These are phyloP conservation scores for Tiphia femorata DNA, from an alignment of 2,888 invertebrate species.

Conservation along the genomic window DNA sequence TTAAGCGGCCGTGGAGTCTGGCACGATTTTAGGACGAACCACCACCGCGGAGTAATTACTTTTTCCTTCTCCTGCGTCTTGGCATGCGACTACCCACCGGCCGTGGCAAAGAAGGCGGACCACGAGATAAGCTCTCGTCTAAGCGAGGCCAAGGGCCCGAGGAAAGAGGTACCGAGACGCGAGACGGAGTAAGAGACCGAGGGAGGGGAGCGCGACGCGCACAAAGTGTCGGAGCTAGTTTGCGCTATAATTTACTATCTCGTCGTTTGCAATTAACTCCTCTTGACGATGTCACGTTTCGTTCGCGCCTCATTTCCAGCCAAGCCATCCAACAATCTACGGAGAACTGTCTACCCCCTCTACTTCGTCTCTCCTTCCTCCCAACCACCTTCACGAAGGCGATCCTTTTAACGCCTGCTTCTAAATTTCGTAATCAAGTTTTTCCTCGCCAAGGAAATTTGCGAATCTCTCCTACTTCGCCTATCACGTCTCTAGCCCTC, in stretches of 20 bases:
- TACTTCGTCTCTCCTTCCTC: no score
- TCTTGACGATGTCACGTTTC: slow-evolving; percentile 63
- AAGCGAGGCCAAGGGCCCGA: slow-evolving; percentile 11
- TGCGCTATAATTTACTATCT: slow-evolving; percentile 61
- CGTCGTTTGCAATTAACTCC: slow-evolving; percentile 64
- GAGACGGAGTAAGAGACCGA: slow-evolving; percentile 17
- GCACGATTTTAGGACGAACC: no score
- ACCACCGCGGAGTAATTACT: slow-evolving; percentile 16
- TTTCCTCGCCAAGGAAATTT: slow-evolving; percentile 60
- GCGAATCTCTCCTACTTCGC: slow-evolving; percentile 48
- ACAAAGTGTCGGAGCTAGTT: slow-evolving; percentile 60
- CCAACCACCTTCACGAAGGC: no score
- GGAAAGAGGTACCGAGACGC: slow-evolving; percentile 33
- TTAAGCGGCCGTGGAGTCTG: no score
- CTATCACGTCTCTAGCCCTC: slow-evolving; percentile 16
- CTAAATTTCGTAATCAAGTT: slow-evolving; percentile 65
- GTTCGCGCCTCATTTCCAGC: slow-evolving; percentile 63
- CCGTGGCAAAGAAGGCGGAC: not conserved
- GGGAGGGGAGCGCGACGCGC: slow-evolving; percentile 27
- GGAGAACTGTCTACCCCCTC: slow-evolving; percentile 31
- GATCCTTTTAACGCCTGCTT: slow-evolving; percentile 61
- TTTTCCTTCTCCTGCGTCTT: slow-evolving; percentile 2
- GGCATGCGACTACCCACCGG: not conserved
- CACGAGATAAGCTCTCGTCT: not conserved
- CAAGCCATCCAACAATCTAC: slow-evolving; percentile 58